A percentile compares a stretch with the other conserved stretches of the same genome.
Evolutionary conservation across 2,888 invertebrate species (phyloP).

Genomic region (Epinotia ramella): DNA sequence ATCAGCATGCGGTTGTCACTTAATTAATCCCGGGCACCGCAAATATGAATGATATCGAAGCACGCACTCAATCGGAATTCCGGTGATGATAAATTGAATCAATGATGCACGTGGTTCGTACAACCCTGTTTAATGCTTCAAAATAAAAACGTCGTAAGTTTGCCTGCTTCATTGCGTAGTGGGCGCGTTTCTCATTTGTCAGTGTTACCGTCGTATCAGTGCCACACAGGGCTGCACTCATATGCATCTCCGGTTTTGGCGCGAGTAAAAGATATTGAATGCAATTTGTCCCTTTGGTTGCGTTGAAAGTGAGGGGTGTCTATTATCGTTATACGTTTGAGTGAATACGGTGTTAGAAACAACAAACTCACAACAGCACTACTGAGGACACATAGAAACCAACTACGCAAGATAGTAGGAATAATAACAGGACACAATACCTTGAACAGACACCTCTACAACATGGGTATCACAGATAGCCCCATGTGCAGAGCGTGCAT

Average conservation of each 20-base stretch:
- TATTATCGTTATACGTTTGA: too few relatives aligned
- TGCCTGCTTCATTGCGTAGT: neutral
- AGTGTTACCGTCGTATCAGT: neutral
- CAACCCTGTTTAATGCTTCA: neutral
- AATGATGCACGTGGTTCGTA: neutral
- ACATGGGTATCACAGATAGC: too few relatives aligned
- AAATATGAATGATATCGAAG: slow-evolving; percentile 17
- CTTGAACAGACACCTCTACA: too few relatives aligned
- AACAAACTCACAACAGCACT: too few relatives aligned
- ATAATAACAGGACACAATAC: too few relatives aligned
- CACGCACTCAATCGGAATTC: slow-evolving; percentile 17
- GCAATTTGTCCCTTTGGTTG: neutral
- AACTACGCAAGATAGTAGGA: too few relatives aligned
- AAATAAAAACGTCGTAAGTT: neutral
- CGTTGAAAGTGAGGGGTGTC: neutral
- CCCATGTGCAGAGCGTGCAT: too few relatives aligned
- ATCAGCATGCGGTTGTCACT: neutral
- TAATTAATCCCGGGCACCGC: neutral
- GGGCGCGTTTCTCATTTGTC: neutral
- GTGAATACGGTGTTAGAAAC: too few relatives aligned
- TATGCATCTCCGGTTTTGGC: neutral
- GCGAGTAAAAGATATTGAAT: neutral
- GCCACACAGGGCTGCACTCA: neutral
- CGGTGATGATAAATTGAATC: slow-evolving; percentile 4
- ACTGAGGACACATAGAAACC: too few relatives aligned